Evolutionary conservation across 2,888 invertebrate species (phyloP), one percentile per base, ranked within the genome.

Genomic region (Argyresthia albistria): DNA sequence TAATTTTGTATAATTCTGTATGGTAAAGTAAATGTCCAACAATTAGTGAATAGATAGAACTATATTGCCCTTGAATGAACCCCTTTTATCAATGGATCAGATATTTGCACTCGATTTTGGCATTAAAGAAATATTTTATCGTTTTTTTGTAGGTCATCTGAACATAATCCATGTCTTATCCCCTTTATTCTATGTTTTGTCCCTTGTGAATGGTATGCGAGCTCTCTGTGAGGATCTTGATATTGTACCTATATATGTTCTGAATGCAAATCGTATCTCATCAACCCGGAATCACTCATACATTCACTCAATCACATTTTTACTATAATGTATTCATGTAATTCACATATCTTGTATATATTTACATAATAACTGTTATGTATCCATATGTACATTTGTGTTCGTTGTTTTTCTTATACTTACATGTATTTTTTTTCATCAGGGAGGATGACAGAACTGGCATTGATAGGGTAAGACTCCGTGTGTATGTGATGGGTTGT

Each of bases 391-490:
- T 57, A 49, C 51, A 39, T 55, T 46, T 53, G 53, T 53, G 57
- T 25, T 53, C 59, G 55, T 60, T 55, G 53, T 53, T 57, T 25
- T 53, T 59, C 56, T 60, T 55, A 61, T 45, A 60, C n/a, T n/a
- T n/a, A n/a, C 78, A 74, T 71, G 69, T 59, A 66, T 69, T 79
- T 86, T 86, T 76, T 82, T 86, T 88, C 80, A 87, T 86, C 86
- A 88, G 88, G 88, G 88, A 88, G 86, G 88, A 86, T 79, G 88
- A 88, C 81, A 83, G 80, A 78, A 77, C 79, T 78, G 88, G 87
- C 82, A 88, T 79, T 88, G 83, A 71, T 82, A 86, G 88, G 88
- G 88, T 88, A 88, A 88, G 88, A 75, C 61, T 69, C 77, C 80
- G 80, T 80, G 81, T 74, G 79, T 78, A 72, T 70, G 73, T 81